These are phyloP conservation scores for Serinus canaria DNA, from an alignment of 2,113 vertebrate genomes.

Conservation along the genomic window DNA sequence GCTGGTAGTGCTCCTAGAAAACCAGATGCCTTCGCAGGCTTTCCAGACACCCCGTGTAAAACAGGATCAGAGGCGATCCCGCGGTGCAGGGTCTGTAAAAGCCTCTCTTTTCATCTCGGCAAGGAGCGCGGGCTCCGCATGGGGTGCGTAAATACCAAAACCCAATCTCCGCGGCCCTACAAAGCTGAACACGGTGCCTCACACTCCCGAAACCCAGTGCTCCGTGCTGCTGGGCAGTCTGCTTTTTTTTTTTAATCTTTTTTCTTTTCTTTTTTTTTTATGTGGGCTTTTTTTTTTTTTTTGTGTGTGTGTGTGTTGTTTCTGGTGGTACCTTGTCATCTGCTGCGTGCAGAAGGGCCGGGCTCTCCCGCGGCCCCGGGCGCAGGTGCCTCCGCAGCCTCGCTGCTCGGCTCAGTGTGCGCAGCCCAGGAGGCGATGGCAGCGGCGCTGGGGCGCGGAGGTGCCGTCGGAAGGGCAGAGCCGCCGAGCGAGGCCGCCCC, in stretches of 20 bases:
- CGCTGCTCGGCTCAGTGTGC: not conserved
- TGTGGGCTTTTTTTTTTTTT: too few species aligned
- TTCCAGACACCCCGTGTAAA: conserved; percentile 59
- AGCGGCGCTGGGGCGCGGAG: not conserved
- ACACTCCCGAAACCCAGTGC: not conserved
- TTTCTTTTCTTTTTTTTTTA: accelerated
- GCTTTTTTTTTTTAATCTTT: too few species aligned
- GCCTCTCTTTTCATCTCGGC: conserved; percentile 27
- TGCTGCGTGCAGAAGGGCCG: not conserved
- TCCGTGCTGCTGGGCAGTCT: not conserved
- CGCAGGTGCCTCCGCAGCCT: not conserved
- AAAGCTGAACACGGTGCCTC: not conserved
- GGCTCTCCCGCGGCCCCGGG: not conserved
- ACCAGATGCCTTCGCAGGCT: conserved; percentile 56
- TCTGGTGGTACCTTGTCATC: not conserved
- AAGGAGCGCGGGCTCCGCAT: conserved; percentile 11
- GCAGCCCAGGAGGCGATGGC: not conserved
- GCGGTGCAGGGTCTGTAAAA: conserved; percentile 45
- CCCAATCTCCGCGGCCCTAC: not conserved
- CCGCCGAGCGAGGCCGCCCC: conserved; percentile 65
- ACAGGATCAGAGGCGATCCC: conserved; percentile 45
- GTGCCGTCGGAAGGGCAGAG: not conserved
- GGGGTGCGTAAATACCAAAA: conserved; percentile 38
- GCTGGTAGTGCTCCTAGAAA: conserved; percentile 41
- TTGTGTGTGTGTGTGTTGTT: not conserved